These are phyloP conservation scores for Accipiter virgatus DNA, from an alignment of 2,113 vertebrate species.

Conservation along the genomic window DNA sequence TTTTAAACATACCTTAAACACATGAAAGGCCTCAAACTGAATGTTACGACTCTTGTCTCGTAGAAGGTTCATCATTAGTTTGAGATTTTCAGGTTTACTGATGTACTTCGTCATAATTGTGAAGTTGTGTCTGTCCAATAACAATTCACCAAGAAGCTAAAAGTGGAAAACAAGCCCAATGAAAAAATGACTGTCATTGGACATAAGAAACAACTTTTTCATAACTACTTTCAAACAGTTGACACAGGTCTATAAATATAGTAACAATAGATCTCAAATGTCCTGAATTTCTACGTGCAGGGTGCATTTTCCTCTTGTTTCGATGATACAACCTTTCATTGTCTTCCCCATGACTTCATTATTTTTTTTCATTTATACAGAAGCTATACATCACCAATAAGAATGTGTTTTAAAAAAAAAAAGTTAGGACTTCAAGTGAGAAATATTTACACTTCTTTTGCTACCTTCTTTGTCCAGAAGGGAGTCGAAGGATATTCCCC, in stretches of 20 bases:
- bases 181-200: neutral
- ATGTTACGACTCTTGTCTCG: conserved; percentile 88
- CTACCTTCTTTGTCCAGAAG: neutral
- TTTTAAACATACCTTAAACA: conserved; percentile 79
- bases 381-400: neutral
- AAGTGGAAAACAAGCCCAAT: neutral
- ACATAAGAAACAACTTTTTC: neutral
- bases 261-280: neutral
- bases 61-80: conserved; percentile 87
- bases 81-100: conserved; percentile 89
- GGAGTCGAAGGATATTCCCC: neutral
- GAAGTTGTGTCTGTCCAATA: conserved; percentile 86
- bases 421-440: neutral
- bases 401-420: neutral
- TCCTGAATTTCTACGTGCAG: neutral
- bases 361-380: neutral
- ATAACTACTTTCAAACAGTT: neutral
- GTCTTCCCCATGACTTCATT: neutral
- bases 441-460: neutral
- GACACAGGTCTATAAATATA: neutral
- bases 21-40: conserved; percentile 88
- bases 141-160: conserved; percentile 83
- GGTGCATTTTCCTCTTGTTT: neutral
- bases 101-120: conserved; percentile 89
- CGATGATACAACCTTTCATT: neutral